Evolutionary conservation across 1,140 invertebrate genomes (phyloP).

Genomic region (Rhynchophorus ferrugineus): DNA sequence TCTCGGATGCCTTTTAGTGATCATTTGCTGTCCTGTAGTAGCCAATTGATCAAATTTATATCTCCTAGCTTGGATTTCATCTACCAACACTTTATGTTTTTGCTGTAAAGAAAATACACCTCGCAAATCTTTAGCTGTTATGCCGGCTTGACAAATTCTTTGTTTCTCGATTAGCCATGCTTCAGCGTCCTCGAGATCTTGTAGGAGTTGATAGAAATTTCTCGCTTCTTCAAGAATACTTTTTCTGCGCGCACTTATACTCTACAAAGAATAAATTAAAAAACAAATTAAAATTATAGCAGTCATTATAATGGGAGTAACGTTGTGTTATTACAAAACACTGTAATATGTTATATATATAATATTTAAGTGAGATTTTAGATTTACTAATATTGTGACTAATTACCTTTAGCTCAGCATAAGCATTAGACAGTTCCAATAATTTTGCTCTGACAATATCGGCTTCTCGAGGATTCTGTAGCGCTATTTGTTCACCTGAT

Average conservation of each 20-base stretch:
- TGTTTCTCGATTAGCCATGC: slow-evolving; percentile 91
- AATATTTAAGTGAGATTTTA: no score
- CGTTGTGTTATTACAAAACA: no score
- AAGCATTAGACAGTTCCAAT: slow-evolving; percentile 30
- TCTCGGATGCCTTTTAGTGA: slow-evolving; percentile 69
- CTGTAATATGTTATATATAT: no score
- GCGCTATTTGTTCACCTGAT: slow-evolving; percentile 48
- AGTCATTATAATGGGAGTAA: no score
- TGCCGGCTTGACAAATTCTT: slow-evolving; percentile 78
- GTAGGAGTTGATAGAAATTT: slow-evolving; percentile 90
- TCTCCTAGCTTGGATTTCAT: slow-evolving; percentile 83
- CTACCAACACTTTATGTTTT: slow-evolving; percentile 89
- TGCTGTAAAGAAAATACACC: slow-evolving; percentile 85
- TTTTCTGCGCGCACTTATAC: slow-evolving; percentile 63
- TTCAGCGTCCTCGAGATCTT: slow-evolving; percentile 80
- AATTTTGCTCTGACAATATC: slow-evolving; percentile 34
- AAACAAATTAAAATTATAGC: not conserved
- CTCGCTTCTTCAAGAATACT: slow-evolving; percentile 81
- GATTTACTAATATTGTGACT: no score
- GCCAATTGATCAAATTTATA: slow-evolving; percentile 72
- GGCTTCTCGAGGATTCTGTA: slow-evolving; percentile 34
- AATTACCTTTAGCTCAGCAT: slow-evolving; percentile 33
- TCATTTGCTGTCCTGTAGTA: slow-evolving; percentile 60
- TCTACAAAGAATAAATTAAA: slow-evolving; percentile 19
- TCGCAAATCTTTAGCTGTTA: slow-evolving; percentile 88